phyloP scores from a whole-genome alignment of 2,888 invertebrate genomes.

The Drosophila paranaensis region DNA sequence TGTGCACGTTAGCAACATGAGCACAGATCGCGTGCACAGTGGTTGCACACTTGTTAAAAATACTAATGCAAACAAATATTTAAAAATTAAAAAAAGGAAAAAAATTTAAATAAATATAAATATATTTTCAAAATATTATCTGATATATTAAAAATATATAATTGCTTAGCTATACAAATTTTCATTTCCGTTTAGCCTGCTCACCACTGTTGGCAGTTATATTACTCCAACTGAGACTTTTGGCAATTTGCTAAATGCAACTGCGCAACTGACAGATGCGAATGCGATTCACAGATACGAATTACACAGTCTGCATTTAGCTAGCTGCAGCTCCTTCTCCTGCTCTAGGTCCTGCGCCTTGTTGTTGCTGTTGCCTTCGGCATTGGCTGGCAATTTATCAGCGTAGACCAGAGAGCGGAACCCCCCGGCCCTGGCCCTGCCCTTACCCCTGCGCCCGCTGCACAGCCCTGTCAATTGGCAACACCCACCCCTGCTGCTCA shows the following conservation, averaged over 20 bases:
- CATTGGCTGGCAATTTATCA: conserved; percentile 68
- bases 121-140: too few species aligned
- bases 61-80: neutral
- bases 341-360: conserved; percentile 7
- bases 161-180: too few species aligned
- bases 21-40: conserved; percentile 43
- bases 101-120: too few species aligned
- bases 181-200: too few species aligned
- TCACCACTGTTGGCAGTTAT: neutral
- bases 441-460: neutral
- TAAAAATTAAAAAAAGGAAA: neutral
- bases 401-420: conserved; percentile 25
- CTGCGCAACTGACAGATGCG: conserved; percentile 68
- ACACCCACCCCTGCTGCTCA: conserved; percentile 3
- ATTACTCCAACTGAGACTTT: conserved; percentile 1
- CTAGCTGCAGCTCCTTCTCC: conserved; percentile 12
- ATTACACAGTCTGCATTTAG: conserved; percentile 50
- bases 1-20: conserved; percentile 12
- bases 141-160: too few species aligned
- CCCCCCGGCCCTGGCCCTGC: neutral
- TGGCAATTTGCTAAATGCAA: conserved; percentile 68
- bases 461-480: conserved; percentile 11
- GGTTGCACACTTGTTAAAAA: conserved; percentile 5
- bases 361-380: conserved; percentile 39
- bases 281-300: conserved; percentile 40